Evolutionary conservation across 1,140 invertebrate genomes (phyloP).

Genomic region (Lanistes nyassanus): DNA sequence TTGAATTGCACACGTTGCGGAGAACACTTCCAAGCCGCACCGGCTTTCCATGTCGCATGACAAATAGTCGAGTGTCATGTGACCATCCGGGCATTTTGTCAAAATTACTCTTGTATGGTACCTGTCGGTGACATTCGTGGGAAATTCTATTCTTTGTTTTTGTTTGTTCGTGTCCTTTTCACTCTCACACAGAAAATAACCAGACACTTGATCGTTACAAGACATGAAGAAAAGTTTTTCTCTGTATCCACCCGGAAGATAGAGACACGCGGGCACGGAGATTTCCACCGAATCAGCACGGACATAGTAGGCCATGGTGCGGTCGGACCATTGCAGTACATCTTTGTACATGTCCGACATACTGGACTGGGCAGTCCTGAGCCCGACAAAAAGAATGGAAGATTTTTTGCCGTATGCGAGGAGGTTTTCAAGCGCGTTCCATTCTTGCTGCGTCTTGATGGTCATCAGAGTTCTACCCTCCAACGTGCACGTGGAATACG

Average conservation of each 20-base stretch:
- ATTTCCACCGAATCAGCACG: not conserved
- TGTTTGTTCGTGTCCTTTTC: too few species aligned
- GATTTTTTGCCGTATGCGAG: not conserved
- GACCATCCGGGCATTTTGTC: not conserved
- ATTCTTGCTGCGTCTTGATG: too few species aligned
- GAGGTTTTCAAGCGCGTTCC: too few species aligned
- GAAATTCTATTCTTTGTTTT: not conserved
- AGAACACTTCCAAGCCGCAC: not conserved
- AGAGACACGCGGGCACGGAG: not conserved
- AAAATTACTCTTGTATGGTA: not conserved
- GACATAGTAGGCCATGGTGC: conserved; percentile 13
- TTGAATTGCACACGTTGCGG: too few species aligned
- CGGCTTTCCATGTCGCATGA: conserved; percentile 5
- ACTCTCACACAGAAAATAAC: too few species aligned
- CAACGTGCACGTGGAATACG: too few species aligned
- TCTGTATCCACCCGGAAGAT: not conserved
- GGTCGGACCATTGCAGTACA: conserved; percentile 18
- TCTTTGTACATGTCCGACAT: conserved; percentile 2
- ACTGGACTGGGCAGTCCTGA: conserved; percentile 12
- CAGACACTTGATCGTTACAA: not conserved
- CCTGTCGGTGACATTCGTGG: not conserved
- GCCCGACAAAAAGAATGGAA: not conserved
- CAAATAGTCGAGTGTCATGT: conserved; percentile 5
- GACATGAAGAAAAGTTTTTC: not conserved
- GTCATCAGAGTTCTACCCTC: too few species aligned